Evolutionary conservation across 2,797 vertebrate species (phyloP).

Genomic region (Trachops cirrhosus): DNA sequence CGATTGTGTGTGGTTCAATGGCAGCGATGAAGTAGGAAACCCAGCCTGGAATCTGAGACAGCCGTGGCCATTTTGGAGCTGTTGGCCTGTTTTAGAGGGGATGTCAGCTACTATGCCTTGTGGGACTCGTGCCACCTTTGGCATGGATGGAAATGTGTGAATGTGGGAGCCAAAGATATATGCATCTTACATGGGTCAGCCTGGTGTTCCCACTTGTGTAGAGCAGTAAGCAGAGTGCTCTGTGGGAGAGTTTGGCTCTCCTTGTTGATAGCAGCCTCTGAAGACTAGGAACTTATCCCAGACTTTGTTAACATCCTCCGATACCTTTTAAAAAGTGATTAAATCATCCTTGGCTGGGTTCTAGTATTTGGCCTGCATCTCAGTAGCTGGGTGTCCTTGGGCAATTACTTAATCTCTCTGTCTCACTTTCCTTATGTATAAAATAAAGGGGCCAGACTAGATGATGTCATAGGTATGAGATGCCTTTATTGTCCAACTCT

Average conservation of each 20-base stretch:
- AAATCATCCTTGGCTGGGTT: conserved; percentile 14
- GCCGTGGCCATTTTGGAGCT: background rate
- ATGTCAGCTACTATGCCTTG: background rate
- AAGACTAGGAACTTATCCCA: background rate
- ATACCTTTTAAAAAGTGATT: conserved; percentile 43
- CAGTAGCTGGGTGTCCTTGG: conserved; percentile 21
- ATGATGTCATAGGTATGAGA: background rate
- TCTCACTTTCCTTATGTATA: background rate
- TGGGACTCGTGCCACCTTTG: background rate
- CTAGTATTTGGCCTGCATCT: background rate
- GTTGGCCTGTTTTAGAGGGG: background rate
- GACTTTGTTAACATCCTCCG: background rate
- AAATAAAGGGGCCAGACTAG: background rate
- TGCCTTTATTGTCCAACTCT: background rate
- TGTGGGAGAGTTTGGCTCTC: conserved; percentile 17
- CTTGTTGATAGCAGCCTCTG: background rate
- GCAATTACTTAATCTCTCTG: conserved; percentile 19
- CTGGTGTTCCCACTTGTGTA: background rate
- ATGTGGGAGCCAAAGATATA: background rate
- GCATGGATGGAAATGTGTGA: background rate
- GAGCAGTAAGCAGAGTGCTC: background rate
- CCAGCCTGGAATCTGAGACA: background rate
- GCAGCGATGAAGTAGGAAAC: background rate
- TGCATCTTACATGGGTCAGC: background rate
- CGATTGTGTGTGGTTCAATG: background rate